Base-by-base conservation (phyloP, 2,888 invertebrate genomes). In the Myathropa florea region DNA sequence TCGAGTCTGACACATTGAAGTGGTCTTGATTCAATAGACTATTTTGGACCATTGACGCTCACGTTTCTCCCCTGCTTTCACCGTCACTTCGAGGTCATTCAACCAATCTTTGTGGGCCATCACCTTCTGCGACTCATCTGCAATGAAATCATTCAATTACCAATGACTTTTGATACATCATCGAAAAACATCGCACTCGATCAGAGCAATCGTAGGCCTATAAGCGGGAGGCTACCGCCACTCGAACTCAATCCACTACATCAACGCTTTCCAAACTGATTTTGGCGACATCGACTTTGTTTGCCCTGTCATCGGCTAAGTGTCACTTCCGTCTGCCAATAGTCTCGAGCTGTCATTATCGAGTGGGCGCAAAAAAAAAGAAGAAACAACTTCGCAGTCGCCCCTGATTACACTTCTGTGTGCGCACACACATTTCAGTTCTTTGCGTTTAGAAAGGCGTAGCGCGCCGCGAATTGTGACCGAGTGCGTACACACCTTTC, bases 381-480 rank as follows among this genome's bases (percentile, higher is more conserved):
- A 59, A 55, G 14, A 53, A 72, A 53, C 23, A 10, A 63, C 28
- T 30, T 10, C 60, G n/a, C 64, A 67, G 23, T 33, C 59, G 30
- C 39, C 59, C 73, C 64, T 18, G 28, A 57, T 21, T 21, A 55
- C 64, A 39, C 10, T 46, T 46, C n/a, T 26, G 10, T 30, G 23
- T 24, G 24, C 21, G 18, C 14, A 14, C 57, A 26, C 9, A 24
- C 18, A n/a, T 55, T 23, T 21, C 23, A 4, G 0, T 3, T 55
- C 10, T 30, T 61, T 53, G 26, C 39, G 53, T 67, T 77, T 77
- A 68, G 77, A 77, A 77, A 77, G 77, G 76, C 39, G 39, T n/a
- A 0, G 68, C 61, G 23, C 65, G 12, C 23, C 26, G 24, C 24
- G 18, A 46, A 18, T 1, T 46, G 4, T n/a, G 39, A 39, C n/a